phyloP scores from a whole-genome alignment of 2,113 vertebrate species.

The Larimichthys polyactis region DNA sequence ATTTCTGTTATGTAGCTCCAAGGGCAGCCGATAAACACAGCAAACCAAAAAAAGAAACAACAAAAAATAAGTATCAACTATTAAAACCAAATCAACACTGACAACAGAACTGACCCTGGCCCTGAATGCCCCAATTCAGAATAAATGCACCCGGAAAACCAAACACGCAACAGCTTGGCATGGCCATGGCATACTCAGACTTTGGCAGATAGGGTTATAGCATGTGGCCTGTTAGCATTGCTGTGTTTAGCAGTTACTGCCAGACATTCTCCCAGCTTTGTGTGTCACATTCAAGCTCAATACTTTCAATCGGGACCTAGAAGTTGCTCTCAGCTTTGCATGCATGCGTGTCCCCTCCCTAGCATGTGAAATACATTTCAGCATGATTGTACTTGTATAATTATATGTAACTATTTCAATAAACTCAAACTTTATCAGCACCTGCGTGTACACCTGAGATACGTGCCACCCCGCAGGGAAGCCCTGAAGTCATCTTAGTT shows the following conservation, averaged over 20 bases:
- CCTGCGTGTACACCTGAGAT: constrained; percentile 41
- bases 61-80: background rate
- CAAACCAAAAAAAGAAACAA: constrained; percentile 14
- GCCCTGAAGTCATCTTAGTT: background rate
- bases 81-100: background rate
- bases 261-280: constrained; percentile 20
- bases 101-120: constrained; percentile 24
- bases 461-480: background rate
- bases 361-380: background rate
- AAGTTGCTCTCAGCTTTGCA: constrained; percentile 22
- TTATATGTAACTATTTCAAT: no score
- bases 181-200: constrained; percentile 13
- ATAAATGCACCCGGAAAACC: constrained; percentile 16
- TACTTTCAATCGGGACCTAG: constrained; percentile 4
- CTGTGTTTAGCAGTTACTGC: constrained; percentile 14
- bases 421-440: background rate
- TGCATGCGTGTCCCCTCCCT: background rate
- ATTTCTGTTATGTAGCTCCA: constrained; percentile 25
- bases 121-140: constrained; percentile 19
- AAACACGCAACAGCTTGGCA: constrained; percentile 28
- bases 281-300: constrained; percentile 10
- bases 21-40: background rate
- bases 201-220: constrained; percentile 38
- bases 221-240: constrained; percentile 19
- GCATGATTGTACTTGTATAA: no score